Evolutionary conservation across 2,113 vertebrate species (phyloP).

Genomic region (Saccopteryx bilineata): DNA sequence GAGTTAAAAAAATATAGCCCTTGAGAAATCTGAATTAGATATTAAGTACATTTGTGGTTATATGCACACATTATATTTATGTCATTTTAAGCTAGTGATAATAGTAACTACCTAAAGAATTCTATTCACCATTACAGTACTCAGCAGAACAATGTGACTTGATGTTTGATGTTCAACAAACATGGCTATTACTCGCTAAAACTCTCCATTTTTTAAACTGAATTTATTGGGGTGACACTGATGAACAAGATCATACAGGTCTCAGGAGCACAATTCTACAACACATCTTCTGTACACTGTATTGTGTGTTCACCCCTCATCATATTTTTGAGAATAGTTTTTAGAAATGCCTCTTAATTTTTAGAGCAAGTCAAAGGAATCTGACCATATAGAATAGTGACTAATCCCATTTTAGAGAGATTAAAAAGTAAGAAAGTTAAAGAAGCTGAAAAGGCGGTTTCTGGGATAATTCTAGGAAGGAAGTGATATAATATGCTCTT

Average conservation of each 20-base stretch:
- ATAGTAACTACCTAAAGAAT: neutral
- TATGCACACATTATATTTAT: neutral
- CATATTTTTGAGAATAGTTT: slow-evolving; percentile 33
- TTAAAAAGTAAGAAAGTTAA: slow-evolving; percentile 8
- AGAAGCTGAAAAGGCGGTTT: slow-evolving; percentile 36
- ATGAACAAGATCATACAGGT: too few species aligned
- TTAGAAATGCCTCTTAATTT: slow-evolving; percentile 44
- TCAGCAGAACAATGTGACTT: neutral
- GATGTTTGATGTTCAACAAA: slow-evolving; percentile 45
- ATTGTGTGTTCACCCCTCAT: too few species aligned
- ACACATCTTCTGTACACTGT: too few species aligned
- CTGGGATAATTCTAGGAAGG: neutral
- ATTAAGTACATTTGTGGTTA: slow-evolving; percentile 44
- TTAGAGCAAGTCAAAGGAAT: slow-evolving; percentile 27
- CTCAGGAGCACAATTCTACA: too few species aligned
- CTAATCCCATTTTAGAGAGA: neutral
- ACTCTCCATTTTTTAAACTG: neutral
- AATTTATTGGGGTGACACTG: too few species aligned
- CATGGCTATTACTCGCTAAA: neutral
- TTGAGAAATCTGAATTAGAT: slow-evolving; percentile 35
- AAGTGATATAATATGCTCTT: neutral
- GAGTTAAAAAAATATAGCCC: neutral
- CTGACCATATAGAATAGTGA: slow-evolving; percentile 14
- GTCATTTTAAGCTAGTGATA: slow-evolving; percentile 51
- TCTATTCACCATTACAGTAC: neutral